A percentile compares a stretch with the other conserved stretches of the same genome.
These are phyloP conservation scores for Tribolium castaneum DNA, from an alignment of 1,140 invertebrate species.

Conservation along the genomic window DNA sequence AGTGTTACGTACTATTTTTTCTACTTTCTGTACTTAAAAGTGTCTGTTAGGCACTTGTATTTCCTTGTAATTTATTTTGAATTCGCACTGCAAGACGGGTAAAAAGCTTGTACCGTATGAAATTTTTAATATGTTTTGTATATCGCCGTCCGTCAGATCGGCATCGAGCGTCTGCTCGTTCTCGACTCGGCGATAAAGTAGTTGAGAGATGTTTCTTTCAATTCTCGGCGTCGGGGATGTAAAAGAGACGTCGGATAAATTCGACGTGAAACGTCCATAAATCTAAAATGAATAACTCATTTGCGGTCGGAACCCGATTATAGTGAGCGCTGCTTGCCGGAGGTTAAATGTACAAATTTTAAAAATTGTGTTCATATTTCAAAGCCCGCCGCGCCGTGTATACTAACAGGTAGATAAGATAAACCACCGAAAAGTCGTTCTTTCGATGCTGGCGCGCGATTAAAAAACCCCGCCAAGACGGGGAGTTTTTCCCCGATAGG, in stretches of 20 bases:
- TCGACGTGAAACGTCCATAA: constrained; percentile 55
- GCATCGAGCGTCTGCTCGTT: neutral
- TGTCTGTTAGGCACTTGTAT: too few relatives aligned
- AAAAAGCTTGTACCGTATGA: too few relatives aligned
- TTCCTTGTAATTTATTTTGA: too few relatives aligned
- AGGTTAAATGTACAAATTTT: constrained; percentile 58
- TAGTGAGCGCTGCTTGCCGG: constrained; percentile 52
- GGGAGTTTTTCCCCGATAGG: neutral
- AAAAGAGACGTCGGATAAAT: constrained; percentile 44
- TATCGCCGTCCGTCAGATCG: too few relatives aligned
- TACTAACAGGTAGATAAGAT: constrained; percentile 56
- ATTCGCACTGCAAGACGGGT: too few relatives aligned
- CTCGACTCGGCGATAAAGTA: constrained; percentile 19
- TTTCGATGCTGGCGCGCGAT: neutral
- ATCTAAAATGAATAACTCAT: constrained; percentile 61
- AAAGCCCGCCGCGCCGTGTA: constrained; percentile 40
- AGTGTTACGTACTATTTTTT: too few relatives aligned
- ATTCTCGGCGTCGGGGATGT: constrained; percentile 22
- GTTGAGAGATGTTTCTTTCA: constrained; percentile 37
- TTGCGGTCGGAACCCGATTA: constrained; percentile 57
- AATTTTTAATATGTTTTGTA: too few relatives aligned
- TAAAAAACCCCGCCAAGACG: neutral
- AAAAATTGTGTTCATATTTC: constrained; percentile 59
- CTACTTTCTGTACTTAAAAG: too few relatives aligned
- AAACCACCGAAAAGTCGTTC: constrained; percentile 35